Conservation (phyloP, 2,113 vertebrate species). For the Brienomyrus longianalis region DNA sequence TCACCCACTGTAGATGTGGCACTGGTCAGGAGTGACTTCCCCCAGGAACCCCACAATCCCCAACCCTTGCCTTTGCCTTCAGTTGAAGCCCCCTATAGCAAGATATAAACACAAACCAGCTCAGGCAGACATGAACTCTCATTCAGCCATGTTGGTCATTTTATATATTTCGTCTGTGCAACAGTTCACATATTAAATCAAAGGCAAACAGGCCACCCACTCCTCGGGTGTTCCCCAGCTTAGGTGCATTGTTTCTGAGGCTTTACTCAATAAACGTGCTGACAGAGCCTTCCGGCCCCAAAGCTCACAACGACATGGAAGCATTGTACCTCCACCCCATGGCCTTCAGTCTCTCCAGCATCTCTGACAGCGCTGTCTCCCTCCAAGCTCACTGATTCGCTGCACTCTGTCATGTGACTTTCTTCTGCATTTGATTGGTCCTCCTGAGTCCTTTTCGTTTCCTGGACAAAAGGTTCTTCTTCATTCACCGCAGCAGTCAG, state of each 20-base stretch:
- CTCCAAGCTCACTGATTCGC: conserved; percentile 62
- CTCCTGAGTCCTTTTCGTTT: background rate
- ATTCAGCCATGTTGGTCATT: background rate
- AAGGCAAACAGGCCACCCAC: background rate
- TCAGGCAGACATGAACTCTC: background rate
- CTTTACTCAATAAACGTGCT: background rate
- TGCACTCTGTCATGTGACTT: conserved; percentile 49
- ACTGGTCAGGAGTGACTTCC: conserved; percentile 82
- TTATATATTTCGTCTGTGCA: background rate
- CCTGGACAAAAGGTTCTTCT: background rate
- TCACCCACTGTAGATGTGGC: conserved; percentile 86
- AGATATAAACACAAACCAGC: background rate
- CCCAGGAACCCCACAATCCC: conserved; percentile 86
- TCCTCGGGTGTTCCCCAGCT: background rate
- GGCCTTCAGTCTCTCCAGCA: conserved; percentile 24
- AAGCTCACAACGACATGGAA: background rate
- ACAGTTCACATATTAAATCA: background rate
- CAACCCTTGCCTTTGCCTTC: conserved; percentile 50
- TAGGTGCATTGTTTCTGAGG: background rate
- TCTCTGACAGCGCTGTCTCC: conserved; percentile 32
- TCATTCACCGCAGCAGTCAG: background rate
- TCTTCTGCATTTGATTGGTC: conserved; percentile 25
- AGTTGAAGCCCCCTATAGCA: conserved; percentile 41
- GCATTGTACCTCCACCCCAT: conserved; percentile 41
- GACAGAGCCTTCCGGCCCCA: background rate